Base-by-base conservation (phyloP, 2,888 invertebrate species). In the Lissocephala sabroskyi region DNA sequence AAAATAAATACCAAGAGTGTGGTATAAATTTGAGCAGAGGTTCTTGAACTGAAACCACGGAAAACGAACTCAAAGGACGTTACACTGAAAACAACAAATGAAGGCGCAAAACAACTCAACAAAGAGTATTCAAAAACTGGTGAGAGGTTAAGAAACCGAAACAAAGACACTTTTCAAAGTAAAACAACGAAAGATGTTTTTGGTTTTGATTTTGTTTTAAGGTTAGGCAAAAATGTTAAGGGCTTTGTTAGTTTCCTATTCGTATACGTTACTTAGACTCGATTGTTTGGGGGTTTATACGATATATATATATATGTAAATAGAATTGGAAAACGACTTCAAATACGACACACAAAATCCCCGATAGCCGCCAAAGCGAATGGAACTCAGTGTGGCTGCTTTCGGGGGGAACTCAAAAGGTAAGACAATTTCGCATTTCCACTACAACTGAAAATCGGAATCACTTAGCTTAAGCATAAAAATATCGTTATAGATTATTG, bases 1-100 rank as follows among this genome's bases (percentile, higher is more conserved):
- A 45, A 41, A 50, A 32, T 45, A 41, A 37, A 35, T 18, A 45
- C 14, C 28, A 41, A 30, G 18, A 49, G 13, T 35, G 4, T 30
- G 4, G 4, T 35, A 13, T 32, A 3, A 1, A 41, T n/a, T n/a
- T n/a, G n/a, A 54, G 54, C 49, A 48, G 26, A 50, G 50, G 30
- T 41, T 68, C 63, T 45, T 48, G 41, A 49, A 67, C 64, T 65
- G 44, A 71, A 37, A 37, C 10, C 63, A 70, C 59, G 49, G n/a
- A 29, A 29, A 67, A 68, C 56, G 44, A 68, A 68, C 68, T 70
- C 30, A 70, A 70, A 68, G 73, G 68, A 68, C 70, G 73, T 36
- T 61, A 73, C 70, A 73, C 73, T 66, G 59, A 73, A n/a, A 35
- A 73, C 32, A 62, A 68, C 52, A 41, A 23, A 67, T 54, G 32